A percentile compares a stretch with the other conserved stretches of the same genome.
These are phyloP conservation scores for Drosophila biarmipes DNA, from an alignment of 1,140 invertebrate species.

Conservation along the genomic window DNA sequence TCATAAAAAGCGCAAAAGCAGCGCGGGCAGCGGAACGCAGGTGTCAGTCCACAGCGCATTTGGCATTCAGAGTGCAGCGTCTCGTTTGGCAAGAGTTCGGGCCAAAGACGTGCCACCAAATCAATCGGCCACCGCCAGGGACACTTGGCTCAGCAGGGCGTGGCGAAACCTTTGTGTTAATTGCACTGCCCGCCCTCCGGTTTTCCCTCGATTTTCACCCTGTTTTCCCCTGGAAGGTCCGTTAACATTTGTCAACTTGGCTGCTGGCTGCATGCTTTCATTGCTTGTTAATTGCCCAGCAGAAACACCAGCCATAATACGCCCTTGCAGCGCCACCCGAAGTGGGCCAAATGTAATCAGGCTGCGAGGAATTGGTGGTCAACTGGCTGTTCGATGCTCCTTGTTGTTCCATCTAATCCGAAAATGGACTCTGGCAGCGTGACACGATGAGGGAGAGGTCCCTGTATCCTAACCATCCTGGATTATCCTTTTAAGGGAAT, in stretches of 20 bases:
- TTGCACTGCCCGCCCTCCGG: conserved; percentile 33
- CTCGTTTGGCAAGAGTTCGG: conserved; percentile 75
- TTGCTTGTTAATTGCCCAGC: conserved; percentile 80
- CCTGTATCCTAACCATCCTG: neutral
- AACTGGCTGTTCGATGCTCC: conserved; percentile 6
- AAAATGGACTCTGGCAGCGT: conserved; percentile 21
- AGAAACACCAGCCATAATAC: conserved; percentile 68
- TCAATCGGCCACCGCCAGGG: conserved; percentile 49
- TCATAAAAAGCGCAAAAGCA: conserved; percentile 62
- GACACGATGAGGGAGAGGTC: conserved; percentile 13
- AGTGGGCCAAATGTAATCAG: conserved; percentile 59
- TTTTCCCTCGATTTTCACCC: neutral
- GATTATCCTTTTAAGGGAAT: neutral
- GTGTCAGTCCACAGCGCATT: conserved; percentile 55
- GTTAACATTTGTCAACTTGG: conserved; percentile 52
- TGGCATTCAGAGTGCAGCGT: conserved; percentile 67
- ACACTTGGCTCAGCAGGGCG: conserved; percentile 66
- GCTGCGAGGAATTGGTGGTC: conserved; percentile 58
- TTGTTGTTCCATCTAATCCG: conserved; percentile 10
- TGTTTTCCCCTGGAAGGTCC: neutral
- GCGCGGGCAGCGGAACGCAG: conserved; percentile 29
- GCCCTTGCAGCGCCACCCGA: conserved; percentile 46
- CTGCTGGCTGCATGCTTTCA: conserved; percentile 57
- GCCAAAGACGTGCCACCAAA: conserved; percentile 55
- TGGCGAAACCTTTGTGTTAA: conserved; percentile 66